These are phyloP conservation scores for Heterodera carotae DNA, from an alignment of 1,140 invertebrate genomes.

Conservation along the genomic window DNA sequence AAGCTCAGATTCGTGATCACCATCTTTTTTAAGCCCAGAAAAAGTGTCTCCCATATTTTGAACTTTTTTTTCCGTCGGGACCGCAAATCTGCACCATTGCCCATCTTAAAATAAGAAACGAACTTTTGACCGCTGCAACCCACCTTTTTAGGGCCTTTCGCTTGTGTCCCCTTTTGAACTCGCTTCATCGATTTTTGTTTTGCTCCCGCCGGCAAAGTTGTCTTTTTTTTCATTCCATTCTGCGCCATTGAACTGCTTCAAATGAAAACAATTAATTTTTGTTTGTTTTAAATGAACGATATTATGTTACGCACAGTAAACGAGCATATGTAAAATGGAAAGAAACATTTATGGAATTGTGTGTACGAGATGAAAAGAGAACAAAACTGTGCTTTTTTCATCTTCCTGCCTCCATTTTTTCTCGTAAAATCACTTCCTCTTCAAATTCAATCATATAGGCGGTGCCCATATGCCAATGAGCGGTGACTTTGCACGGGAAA, in stretches of 20 bases:
- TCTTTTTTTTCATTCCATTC: conserved; percentile 52
- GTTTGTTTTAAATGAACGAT: neutral
- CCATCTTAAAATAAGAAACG: too few relatives aligned
- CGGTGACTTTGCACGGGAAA: conserved; percentile 64
- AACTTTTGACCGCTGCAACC: neutral
- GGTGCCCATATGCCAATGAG: conserved; percentile 98
- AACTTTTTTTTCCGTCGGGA: too few relatives aligned
- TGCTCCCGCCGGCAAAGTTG: conserved; percentile 45
- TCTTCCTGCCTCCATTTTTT: conserved; percentile 71
- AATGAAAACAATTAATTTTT: neutral
- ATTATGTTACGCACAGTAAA: neutral
- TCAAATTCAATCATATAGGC: conserved; percentile 99
- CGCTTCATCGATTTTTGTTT: conserved; percentile 48
- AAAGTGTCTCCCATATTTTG: too few relatives aligned
- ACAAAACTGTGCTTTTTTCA: neutral
- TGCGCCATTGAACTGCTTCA: conserved; percentile 42
- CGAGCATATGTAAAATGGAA: neutral
- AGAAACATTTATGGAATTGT: too few relatives aligned
- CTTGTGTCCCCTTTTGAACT: conserved; percentile 32
- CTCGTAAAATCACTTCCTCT: conserved; percentile 84
- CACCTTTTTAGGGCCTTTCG: conserved; percentile 42
- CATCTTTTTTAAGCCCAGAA: too few relatives aligned
- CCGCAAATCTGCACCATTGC: too few relatives aligned
- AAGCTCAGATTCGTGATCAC: too few relatives aligned
- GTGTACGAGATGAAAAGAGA: too few relatives aligned